A percentile compares a stretch with the other conserved stretches of the same genome.
Conservation (phyloP, 2,888 invertebrate genomes). For the Xylota segnis region DNA sequence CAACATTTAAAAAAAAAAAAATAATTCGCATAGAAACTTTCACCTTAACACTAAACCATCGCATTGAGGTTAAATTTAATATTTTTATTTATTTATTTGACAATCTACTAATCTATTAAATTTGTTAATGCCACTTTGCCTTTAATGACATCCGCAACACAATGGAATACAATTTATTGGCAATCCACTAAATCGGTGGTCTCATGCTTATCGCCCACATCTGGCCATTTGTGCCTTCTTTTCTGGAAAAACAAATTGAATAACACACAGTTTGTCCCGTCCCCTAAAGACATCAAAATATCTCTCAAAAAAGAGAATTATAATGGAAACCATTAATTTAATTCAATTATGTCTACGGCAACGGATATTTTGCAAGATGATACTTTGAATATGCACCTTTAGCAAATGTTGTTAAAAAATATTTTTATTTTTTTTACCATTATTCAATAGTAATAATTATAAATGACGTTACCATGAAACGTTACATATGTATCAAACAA, state of each 20-base stretch:
- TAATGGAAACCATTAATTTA: conserved; percentile 52
- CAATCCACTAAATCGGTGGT: conserved; percentile 7
- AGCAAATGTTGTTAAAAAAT: conserved; percentile 6
- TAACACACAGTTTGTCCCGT: conserved; percentile 3
- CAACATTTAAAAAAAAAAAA: too few species aligned
- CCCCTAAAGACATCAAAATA: conserved; percentile 8
- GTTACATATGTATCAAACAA: conserved; percentile 11
- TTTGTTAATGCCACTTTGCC: conserved; percentile 2
- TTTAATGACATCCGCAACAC: conserved; percentile 20
- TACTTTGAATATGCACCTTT: conserved; percentile 25
- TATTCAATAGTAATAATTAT: not conserved
- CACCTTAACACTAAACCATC: too few species aligned
- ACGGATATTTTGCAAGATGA: conserved; percentile 51
- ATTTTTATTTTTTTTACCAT: not conserved
- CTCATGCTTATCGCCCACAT: conserved; percentile 14
- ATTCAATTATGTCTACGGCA: conserved; percentile 29
- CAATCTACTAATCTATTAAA: conserved; percentile 1
- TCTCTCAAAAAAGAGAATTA: conserved; percentile 15
- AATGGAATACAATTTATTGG: conserved; percentile 26
- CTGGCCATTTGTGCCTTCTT: conserved; percentile 8
- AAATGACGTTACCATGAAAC: conserved; percentile 2
- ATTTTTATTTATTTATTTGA: conserved; percentile 8
- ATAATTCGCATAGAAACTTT: too few species aligned
- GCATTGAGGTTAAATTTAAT: not conserved
- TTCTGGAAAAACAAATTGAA: conserved; percentile 11